These are phyloP conservation scores for Branchinecta sandiegonensis DNA, from an alignment of 2,888 invertebrate species.

Conservation along the genomic window DNA sequence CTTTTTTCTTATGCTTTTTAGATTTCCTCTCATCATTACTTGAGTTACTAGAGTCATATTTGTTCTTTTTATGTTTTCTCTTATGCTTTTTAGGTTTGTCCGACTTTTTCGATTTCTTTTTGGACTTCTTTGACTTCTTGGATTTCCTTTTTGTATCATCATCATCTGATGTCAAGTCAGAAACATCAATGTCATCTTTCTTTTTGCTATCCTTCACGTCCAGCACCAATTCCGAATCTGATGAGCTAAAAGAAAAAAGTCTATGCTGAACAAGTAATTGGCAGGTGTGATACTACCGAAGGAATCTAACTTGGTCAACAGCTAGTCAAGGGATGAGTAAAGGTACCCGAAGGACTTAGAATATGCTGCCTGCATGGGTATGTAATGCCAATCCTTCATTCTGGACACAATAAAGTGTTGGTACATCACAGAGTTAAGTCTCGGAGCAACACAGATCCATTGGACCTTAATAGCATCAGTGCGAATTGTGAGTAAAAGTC, in stretches of 20 bases:
- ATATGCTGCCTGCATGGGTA: too few relatives aligned
- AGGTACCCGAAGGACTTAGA: too few relatives aligned
- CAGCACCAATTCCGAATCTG: not conserved
- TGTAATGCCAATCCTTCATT: too few relatives aligned
- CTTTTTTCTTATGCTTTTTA: conserved; percentile 37
- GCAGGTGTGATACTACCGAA: too few relatives aligned
- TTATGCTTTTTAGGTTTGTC: conserved; percentile 27
- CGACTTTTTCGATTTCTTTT: not conserved
- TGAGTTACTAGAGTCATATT: conserved; percentile 31
- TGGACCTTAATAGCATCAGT: too few relatives aligned
- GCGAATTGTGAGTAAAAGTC: too few relatives aligned
- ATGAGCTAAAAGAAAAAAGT: not conserved
- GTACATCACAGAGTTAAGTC: too few relatives aligned
- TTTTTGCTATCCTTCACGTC: not conserved
- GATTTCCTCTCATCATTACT: conserved; percentile 29
- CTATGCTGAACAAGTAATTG: too few relatives aligned
- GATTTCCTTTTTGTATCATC: not conserved
- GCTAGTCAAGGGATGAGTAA: too few relatives aligned
- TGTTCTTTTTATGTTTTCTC: conserved; percentile 45
- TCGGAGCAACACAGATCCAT: too few relatives aligned
- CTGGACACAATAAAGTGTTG: too few relatives aligned
- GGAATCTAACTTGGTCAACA: too few relatives aligned
- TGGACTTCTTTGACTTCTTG: not conserved
- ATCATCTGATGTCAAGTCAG: not conserved
- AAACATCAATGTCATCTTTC: not conserved